A percentile compares a stretch with the other conserved stretches of the same genome.
Evolutionary conservation across 2,113 vertebrate species (phyloP).

Genomic region (Poicephalus meyeri): DNA sequence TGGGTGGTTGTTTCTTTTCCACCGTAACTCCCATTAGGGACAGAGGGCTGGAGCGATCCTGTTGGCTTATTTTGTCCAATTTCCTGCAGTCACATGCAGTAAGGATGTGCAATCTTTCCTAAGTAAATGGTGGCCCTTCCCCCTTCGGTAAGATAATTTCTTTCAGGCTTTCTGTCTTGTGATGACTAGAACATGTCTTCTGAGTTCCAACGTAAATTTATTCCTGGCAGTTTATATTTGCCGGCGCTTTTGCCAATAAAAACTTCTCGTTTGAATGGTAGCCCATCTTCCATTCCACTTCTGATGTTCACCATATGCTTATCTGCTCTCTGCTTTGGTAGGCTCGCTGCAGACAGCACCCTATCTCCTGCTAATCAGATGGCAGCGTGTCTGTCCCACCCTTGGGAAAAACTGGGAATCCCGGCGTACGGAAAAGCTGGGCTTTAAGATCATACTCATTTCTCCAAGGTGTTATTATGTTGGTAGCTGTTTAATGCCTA

Average conservation of each 20-base stretch:
- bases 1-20: neutral
- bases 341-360: neutral
- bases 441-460: rapidly evolving
- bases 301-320: slow-evolving; percentile 16
- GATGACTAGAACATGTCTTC: neutral
- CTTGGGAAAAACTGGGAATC: neutral
- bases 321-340: neutral
- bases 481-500: neutral
- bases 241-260: slow-evolving; percentile 8
- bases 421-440: rapidly evolving
- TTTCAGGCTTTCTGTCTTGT: neutral
- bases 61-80: neutral
- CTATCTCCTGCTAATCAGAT: neutral
- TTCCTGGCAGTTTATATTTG: slow-evolving; percentile 35
- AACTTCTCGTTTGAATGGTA: neutral
- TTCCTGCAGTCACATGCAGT: neutral
- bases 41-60: neutral
- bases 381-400: neutral
- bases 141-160: neutral
- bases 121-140: neutral
- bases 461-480: rapidly evolving
- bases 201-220: neutral
- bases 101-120: neutral
- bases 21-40: neutral
- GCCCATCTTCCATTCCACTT: slow-evolving; percentile 14